Percentiles rank a stretch among this genome's conserved stretches.
phyloP scores from a whole-genome alignment of 2,888 invertebrate species.

The Mythimna albipuncta region DNA sequence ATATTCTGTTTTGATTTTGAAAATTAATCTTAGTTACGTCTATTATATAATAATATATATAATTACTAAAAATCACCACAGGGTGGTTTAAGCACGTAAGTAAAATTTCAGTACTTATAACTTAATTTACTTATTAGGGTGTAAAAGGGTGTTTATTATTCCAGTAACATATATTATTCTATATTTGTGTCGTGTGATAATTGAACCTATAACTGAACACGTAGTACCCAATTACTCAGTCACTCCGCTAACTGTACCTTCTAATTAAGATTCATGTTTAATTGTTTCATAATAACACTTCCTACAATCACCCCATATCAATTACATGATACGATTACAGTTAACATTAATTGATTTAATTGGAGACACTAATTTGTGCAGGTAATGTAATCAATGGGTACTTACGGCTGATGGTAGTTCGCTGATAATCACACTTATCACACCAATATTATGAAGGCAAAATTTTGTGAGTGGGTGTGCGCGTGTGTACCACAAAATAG shows the following conservation, averaged over 20 bases:
- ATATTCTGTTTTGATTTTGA: too few species aligned
- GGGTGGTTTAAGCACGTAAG: too few species aligned
- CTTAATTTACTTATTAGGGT: too few species aligned
- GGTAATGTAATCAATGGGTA: slow-evolving; percentile 15
- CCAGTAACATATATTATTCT: too few species aligned
- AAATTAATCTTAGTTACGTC: too few species aligned
- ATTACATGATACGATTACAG: slow-evolving; percentile 19
- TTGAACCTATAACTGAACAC: background rate
- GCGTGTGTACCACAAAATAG: too few species aligned
- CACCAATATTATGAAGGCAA: background rate
- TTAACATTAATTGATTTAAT: slow-evolving; percentile 35
- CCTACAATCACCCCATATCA: background rate
- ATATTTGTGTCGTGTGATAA: too few species aligned
- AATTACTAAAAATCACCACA: too few species aligned
- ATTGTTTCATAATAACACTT: background rate
- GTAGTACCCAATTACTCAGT: background rate
- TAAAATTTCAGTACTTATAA: too few species aligned
- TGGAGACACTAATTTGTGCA: slow-evolving; percentile 20
- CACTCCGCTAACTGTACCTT: background rate
- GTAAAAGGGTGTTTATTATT: too few species aligned
- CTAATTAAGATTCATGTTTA: slow-evolving; percentile 1
- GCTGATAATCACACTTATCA: background rate
- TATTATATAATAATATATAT: too few species aligned
- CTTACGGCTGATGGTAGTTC: background rate
- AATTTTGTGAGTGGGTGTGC: too few species aligned